Base-by-base conservation (phyloP, 2,888 invertebrate genomes). In the Drosophila birchii region DNA sequence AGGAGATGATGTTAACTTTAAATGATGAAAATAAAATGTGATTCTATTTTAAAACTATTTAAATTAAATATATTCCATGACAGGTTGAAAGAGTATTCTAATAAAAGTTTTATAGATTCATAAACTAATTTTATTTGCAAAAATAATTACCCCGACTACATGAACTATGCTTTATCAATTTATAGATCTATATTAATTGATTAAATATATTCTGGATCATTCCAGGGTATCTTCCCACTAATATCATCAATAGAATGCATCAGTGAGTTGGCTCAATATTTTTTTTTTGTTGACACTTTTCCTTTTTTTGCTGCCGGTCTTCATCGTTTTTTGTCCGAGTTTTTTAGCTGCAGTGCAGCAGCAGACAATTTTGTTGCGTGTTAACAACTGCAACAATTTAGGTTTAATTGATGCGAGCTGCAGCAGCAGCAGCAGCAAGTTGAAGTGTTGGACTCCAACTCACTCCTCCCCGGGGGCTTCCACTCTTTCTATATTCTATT, bases 321-420 rank as follows among this genome's bases (percentile, higher is more conserved):
- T 49, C 36, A 51, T 49, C 43, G 34, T 67, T 54, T 76, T 66
- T 53, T 76, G 26, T 36, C 49, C 32, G 63, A 58, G 41, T 77
- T 79, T 81, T 80, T 78, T 76, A 77, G 71, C 76, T 86, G 84
- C 86, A 80, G 60, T 86, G 88, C 84, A 80, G 82, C 86, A 81
- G 84, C 84, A 81, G 86, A 88, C 88, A 86, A 86, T 86, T 86
- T 88, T 84, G 84, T 86, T 88, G 88, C 87, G 82, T 87, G 86
- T 88, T 87, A 87, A 87, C 86, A 87, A 87, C 86, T 86, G 88
- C 88, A 87, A 87, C 86, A 87, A 88, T 87, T 86, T 87, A 86
- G 87, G 78, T 88, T 87, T 87, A 87, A 87, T 87, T 87, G 86
- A 88, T 88, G 88, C 80, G 55, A 66, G 79, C 79, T 85, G 84